Evolutionary conservation across 2,888 invertebrate species (phyloP), one percentile per base, ranked within the genome.

Genomic region (Pterobdella sp.): DNA sequence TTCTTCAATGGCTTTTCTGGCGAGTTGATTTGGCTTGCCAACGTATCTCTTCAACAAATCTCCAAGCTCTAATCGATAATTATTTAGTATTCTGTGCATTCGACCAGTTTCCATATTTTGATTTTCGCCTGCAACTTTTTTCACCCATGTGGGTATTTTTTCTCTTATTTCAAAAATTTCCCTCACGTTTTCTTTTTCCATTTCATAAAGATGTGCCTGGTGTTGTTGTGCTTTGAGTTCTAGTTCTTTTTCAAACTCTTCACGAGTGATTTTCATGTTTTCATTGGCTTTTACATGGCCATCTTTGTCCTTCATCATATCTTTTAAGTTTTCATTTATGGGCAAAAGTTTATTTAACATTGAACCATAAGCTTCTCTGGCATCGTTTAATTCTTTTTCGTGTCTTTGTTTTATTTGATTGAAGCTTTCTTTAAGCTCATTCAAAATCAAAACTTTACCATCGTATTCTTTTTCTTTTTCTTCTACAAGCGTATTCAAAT

Each of bases 121-220:
- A 37, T 71, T 71, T 63, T 71, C 71, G n/a, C 63, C 35, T 34
- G 71, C 34, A 14, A 71, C 71, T 34, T 34, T 71, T 32, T 71
- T 71, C 35, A 71, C 71, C 71, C 71, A 71, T 10, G 29, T 71
- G 18, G 71, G 71, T 18, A 71, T 71, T 1, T 49, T 60, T 29
- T 71, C 71, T 32, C 71, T 60, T 7, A 71, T 71, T 35, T 71
- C 71, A 35, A 71, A 71, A 18, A 71, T 35, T 35, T 71, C 71
- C 26, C 71, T 71, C 71, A 71, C 71, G 18, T 52, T 71, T 31
- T 71, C 71, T n/a, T 71, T 71, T 35, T 71, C 71, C 56, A 52
- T 56, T 35, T 71, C 71, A n/a, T 71, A 71, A 60, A 71, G 29
- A 14, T 71, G 56, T 26, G 63, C 36, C 34, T 71, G 63, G 63